Base-by-base conservation (phyloP, 2,888 invertebrate species). In the Agrochola lota region DNA sequence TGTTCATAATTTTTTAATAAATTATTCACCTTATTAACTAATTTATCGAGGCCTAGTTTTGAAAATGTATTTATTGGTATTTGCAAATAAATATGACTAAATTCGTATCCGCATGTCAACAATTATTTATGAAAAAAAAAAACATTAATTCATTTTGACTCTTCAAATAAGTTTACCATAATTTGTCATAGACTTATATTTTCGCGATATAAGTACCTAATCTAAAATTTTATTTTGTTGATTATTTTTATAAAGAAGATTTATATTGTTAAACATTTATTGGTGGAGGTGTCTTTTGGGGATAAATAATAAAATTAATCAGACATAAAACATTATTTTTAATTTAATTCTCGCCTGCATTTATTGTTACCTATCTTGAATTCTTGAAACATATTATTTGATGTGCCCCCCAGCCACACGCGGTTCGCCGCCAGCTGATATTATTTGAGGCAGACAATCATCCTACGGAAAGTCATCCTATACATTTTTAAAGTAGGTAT, bases 271-370 rank as follows among this genome's bases (percentile, higher is more conserved):
- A 76, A 63, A 69, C 74, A 79, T 78, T 80, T 84, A 71, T 77
- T 68, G 93, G 92, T 93, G 92, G 87, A 89, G 94, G 94, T 92
- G 91, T 92, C 86, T 93, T 91, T 93, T 91, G 93, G 93, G 91
- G 89, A 85, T 78, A 77, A 79, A 91, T 90, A 92, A 77, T 57
- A 46, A 92, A 93, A 92, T 67, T 66, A 85, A 77, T 81, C 75
- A 77, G 23, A 77, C 12, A 67, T 1, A 59, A 23, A 3, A 40
- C 8, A 9, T 49, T 12, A 7, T 46, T 43, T 73, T 78, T 60
- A 35, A 26, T 55, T 78, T 73, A 23, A 62, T 30, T 43, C 40
- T 20, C 4, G 12, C 17, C 17, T 30, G 30, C 5, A 68, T 35
- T 46, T 6, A 2, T n/a, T 9, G 20, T 23, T 52, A 55, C 7